Evolutionary conservation across 2,888 invertebrate species (phyloP).

Genomic region (Hirtodrosophila trivittata): DNA sequence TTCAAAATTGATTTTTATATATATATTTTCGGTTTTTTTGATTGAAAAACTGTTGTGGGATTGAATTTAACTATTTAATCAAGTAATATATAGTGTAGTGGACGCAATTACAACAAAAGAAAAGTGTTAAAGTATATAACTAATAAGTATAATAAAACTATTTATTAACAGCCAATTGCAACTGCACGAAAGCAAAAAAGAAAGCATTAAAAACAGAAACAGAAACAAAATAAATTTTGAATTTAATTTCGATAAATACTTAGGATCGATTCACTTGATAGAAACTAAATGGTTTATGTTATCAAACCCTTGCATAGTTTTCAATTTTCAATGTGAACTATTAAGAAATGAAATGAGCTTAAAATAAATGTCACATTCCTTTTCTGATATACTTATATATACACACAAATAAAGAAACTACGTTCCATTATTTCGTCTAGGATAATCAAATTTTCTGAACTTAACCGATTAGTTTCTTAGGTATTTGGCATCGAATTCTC

Average conservation of each 20-base stretch:
- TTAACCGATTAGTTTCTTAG: too few species aligned
- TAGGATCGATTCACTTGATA: constrained; percentile 41
- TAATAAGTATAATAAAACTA: constrained; percentile 37
- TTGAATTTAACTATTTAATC: constrained; percentile 39
- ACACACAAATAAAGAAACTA: constrained; percentile 21
- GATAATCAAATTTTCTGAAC: background rate
- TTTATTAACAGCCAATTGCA: constrained; percentile 77
- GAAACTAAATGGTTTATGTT: constrained; percentile 50
- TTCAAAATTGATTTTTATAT: constrained; percentile 23
- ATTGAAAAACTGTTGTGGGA: constrained; percentile 11
- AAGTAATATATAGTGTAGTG: constrained; percentile 24
- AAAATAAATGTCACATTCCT: constrained; percentile 12
- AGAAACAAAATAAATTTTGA: constrained; percentile 21
- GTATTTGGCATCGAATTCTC: too few species aligned
- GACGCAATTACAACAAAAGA: constrained; percentile 26
- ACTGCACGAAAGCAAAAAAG: constrained; percentile 25
- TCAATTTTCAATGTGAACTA: constrained; percentile 20
- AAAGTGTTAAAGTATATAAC: constrained; percentile 22
- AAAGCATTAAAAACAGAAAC: constrained; percentile 13
- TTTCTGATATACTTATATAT: constrained; percentile 1
- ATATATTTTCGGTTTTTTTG: constrained; percentile 12
- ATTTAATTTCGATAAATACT: background rate
- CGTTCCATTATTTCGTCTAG: background rate
- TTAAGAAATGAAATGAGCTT: constrained; percentile 18
- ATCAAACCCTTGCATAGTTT: constrained; percentile 33